A percentile compares a stretch with the other conserved stretches of the same genome.
Evolutionary conservation across 2,113 vertebrate species (phyloP).

Genomic region (Meles meles): DNA sequence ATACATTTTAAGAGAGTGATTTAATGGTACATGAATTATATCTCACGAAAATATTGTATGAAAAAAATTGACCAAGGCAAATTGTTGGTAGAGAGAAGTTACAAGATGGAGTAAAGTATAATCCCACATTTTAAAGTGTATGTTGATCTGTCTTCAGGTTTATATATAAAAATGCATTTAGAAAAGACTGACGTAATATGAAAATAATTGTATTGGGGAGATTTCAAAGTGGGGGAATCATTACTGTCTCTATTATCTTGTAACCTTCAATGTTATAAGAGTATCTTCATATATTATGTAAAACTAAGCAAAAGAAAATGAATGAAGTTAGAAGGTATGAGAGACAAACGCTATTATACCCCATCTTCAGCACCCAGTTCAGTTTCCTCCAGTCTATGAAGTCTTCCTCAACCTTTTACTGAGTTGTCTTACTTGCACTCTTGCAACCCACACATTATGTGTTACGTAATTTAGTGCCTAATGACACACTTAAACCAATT

Average conservation of each 20-base stretch:
- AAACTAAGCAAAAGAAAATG: neutral
- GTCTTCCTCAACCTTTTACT: neutral
- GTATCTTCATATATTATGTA: neutral
- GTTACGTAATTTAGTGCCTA: neutral
- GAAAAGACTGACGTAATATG: neutral
- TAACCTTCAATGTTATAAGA: neutral
- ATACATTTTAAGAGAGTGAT: neutral
- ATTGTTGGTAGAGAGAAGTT: neutral
- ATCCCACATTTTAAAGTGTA: neutral
- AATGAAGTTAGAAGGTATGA: neutral
- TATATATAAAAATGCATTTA: neutral
- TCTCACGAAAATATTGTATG: neutral
- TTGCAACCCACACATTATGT: neutral
- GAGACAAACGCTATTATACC: neutral
- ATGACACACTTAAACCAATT: neutral
- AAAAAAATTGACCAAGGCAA: neutral
- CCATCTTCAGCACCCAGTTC: neutral
- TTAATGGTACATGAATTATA: neutral
- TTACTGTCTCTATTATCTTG: neutral
- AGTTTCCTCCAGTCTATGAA: neutral
- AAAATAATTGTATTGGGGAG: neutral
- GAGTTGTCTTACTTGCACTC: neutral
- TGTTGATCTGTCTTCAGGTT: neutral
- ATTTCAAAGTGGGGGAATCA: neutral
- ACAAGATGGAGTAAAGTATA: neutral